Percentiles rank a stretch among this genome's conserved stretches.
phyloP scores from a whole-genome alignment of 2,797 vertebrate species.

The Mionectes olivaceus region DNA sequence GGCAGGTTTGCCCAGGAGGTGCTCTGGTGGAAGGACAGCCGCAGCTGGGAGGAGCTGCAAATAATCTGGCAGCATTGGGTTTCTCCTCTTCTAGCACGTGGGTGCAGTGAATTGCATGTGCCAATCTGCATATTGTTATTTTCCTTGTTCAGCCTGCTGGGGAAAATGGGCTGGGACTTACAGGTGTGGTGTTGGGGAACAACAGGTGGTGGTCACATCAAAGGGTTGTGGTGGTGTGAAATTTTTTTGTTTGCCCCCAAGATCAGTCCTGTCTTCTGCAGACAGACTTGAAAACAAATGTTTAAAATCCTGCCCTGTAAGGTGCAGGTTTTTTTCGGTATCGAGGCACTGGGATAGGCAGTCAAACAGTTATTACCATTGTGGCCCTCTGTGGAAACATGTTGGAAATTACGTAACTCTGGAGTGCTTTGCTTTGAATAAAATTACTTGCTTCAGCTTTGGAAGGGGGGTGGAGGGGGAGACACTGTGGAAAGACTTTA shows the following conservation, averaged over 20 bases:
- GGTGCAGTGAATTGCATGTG: background rate
- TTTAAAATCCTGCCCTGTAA: background rate
- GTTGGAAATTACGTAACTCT: background rate
- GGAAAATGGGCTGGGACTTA: background rate
- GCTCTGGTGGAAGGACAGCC: background rate
- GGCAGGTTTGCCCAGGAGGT: background rate
- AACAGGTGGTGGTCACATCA: accelerated
- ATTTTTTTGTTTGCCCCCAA: background rate
- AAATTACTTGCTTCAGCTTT: background rate
- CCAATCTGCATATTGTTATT: accelerated
- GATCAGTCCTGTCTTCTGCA: background rate
- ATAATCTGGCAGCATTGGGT: background rate
- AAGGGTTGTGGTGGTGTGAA: background rate
- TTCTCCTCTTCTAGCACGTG: accelerated
- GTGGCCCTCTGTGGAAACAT: background rate
- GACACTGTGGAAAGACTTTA: background rate
- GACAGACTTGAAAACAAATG: background rate
- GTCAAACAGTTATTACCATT: background rate
- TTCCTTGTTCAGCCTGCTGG: background rate
- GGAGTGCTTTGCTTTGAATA: conserved; percentile 2
- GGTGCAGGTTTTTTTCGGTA: background rate
- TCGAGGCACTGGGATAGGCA: background rate
- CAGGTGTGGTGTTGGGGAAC: background rate
- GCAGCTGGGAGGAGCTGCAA: background rate
- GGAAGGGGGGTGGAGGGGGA: background rate